Conservation (phyloP, 2,797 vertebrate genomes). For the Tangara arthus region DNA sequence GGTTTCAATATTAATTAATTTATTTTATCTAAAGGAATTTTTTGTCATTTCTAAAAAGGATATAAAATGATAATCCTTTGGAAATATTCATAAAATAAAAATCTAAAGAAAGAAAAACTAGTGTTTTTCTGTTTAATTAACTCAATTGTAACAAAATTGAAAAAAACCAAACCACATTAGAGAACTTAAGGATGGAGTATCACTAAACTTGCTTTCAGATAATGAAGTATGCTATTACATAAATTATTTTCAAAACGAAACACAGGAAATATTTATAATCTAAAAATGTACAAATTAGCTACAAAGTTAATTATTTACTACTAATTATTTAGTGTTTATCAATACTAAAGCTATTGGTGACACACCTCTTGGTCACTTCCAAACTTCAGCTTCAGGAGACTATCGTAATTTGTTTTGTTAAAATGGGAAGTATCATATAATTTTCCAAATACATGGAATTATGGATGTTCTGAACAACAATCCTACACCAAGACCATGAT, state of each 20-base stretch:
- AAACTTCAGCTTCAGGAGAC: not conserved
- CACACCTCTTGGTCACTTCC: not conserved
- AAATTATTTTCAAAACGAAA: not conserved
- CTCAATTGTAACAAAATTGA: not conserved
- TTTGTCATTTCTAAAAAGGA: not conserved
- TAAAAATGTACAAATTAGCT: not conserved
- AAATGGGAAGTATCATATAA: not conserved
- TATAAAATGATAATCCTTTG: fast-evolving
- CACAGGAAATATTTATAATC: not conserved
- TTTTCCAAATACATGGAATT: not conserved
- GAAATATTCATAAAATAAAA: not conserved
- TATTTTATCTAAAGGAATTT: not conserved
- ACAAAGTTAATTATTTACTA: too few relatives aligned
- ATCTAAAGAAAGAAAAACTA: not conserved
- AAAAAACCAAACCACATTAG: not conserved
- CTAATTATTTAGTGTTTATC: too few relatives aligned
- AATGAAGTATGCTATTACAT: not conserved
- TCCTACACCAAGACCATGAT: not conserved
- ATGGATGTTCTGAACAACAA: not conserved
- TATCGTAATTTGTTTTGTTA: not conserved
- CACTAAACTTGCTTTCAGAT: not conserved
- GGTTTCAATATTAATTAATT: not conserved
- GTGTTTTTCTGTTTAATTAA: not conserved
- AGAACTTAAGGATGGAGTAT: not conserved
- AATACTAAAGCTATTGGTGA: not conserved